phyloP scores from a whole-genome alignment of 2,113 vertebrate species.

The Maccullochella peelii region DNA sequence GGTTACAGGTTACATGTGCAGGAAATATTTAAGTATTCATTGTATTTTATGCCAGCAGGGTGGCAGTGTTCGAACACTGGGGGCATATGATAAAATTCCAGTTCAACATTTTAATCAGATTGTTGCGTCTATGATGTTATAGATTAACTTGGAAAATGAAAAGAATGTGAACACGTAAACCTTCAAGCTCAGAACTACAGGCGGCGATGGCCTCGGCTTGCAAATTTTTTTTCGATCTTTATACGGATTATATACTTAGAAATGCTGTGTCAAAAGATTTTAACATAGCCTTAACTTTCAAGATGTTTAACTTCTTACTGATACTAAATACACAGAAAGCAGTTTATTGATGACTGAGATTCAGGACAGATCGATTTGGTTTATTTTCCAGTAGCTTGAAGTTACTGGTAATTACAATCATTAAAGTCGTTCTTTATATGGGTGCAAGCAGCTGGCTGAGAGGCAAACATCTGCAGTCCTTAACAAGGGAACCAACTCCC shows the following conservation, averaged over 20 bases:
- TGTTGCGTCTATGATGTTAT: not conserved
- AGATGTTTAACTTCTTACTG: constrained; percentile 9
- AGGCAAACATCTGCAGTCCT: constrained; percentile 59
- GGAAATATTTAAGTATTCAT: not conserved
- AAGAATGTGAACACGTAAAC: constrained; percentile 27
- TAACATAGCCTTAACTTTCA: not conserved
- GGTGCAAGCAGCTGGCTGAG: constrained; percentile 49
- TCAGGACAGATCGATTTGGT: not conserved
- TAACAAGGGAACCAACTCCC: constrained; percentile 23
- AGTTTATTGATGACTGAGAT: constrained; percentile 11
- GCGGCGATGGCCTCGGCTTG: not conserved
- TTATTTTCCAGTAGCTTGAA: constrained; percentile 29
- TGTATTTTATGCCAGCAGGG: not conserved
- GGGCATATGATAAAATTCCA: constrained; percentile 19
- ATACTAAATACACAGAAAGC: not conserved
- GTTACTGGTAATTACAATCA: constrained; percentile 49
- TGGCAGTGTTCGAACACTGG: not conserved
- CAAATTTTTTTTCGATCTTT: not conserved
- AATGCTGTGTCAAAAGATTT: not conserved
- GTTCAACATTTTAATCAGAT: constrained; percentile 1
- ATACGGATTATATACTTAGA: not conserved
- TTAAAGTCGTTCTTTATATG: constrained; percentile 38
- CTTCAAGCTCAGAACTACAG: not conserved
- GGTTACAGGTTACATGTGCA: constrained; percentile 2
- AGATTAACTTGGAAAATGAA: constrained; percentile 31